phyloP scores from a whole-genome alignment of 2,113 vertebrate species.

The Platysternon megacephalum region DNA sequence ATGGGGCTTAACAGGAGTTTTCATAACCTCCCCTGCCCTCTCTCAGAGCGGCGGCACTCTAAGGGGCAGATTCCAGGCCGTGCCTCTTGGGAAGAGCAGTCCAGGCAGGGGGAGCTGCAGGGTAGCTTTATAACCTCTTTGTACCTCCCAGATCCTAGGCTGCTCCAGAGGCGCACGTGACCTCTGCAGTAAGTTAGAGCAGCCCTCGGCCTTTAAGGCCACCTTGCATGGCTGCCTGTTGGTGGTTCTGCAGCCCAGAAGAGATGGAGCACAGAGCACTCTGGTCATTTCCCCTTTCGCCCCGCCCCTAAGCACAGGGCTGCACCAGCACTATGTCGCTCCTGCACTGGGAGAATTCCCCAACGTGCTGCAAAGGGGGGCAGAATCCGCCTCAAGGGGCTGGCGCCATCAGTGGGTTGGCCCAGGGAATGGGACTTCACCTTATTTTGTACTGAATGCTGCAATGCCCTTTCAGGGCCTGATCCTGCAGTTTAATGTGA shows the following conservation, averaged over 20 bases:
- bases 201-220: background rate
- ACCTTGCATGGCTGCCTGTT: background rate
- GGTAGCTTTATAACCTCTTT: background rate
- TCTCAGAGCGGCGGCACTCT: background rate
- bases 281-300: background rate
- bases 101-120: background rate
- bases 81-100: background rate
- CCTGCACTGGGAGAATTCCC: background rate
- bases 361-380: background rate
- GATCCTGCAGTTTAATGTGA: background rate
- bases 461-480: background rate
- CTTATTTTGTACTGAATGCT: background rate
- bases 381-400: background rate
- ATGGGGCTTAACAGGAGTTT: conserved; percentile 23
- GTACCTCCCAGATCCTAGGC: background rate
- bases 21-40: conserved; percentile 1
- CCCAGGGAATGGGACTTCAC: background rate
- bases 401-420: background rate
- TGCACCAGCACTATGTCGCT: background rate
- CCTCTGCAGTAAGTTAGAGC: background rate
- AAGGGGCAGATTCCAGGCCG: accelerated
- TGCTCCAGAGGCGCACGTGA: background rate
- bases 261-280: background rate
- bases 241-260: background rate
- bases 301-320: no score